phyloP scores from a whole-genome alignment of 2,888 invertebrate genomes.

The Norana najaformis region DNA sequence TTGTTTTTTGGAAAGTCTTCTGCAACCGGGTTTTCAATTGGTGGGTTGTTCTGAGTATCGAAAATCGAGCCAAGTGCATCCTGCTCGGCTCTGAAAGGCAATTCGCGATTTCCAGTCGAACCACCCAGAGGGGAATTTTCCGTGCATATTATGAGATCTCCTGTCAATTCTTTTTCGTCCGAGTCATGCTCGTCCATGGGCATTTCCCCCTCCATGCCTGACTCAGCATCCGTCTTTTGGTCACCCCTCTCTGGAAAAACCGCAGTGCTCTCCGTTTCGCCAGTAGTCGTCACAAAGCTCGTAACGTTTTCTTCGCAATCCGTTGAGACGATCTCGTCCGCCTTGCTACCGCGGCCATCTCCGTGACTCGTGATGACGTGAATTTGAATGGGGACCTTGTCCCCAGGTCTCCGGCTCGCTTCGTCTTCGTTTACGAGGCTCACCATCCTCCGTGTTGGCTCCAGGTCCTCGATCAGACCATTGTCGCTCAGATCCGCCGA shows the following conservation, averaged over 20 bases:
- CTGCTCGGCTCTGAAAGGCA: background rate
- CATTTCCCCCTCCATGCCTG: background rate
- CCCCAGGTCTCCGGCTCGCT: background rate
- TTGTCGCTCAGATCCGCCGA: background rate
- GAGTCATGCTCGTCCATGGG: background rate
- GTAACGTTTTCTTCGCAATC: background rate
- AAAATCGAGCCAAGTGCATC: background rate
- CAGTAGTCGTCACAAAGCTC: background rate
- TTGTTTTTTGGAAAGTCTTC: background rate
- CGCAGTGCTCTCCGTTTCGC: background rate
- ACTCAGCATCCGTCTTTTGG: background rate
- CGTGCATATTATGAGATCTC: background rate
- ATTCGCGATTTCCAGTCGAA: background rate
- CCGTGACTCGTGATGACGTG: conserved; percentile 24
- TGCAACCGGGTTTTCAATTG: background rate
- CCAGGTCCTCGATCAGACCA: background rate
- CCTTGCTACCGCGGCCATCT: background rate
- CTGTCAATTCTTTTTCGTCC: background rate
- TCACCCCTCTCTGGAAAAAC: background rate
- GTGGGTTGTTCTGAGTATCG: too few species aligned
- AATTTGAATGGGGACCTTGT: conserved; percentile 9
- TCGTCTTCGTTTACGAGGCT: background rate
- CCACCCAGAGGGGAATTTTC: background rate
- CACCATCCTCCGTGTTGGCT: background rate
- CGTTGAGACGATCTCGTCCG: background rate